These are phyloP conservation scores for Drosophila recens DNA, from an alignment of 2,888 invertebrate genomes.

Conservation along the genomic window DNA sequence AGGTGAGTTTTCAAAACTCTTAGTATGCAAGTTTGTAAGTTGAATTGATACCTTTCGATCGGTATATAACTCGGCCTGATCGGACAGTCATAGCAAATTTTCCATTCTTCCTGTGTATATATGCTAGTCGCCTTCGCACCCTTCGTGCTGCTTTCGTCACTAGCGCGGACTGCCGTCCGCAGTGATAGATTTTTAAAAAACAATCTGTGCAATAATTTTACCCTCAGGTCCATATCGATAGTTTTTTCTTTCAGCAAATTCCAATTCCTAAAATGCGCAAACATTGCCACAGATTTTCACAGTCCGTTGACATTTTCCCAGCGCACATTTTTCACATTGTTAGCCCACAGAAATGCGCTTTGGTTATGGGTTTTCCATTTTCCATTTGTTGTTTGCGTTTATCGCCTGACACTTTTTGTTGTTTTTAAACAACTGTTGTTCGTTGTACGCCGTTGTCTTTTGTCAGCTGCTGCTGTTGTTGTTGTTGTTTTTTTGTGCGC, in stretches of 20 bases:
- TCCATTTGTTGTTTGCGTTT: conserved; percentile 31
- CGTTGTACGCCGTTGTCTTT: conserved; percentile 11
- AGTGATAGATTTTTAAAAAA: too few relatives aligned
- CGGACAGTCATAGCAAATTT: too few relatives aligned
- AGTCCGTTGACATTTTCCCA: conserved; percentile 31
- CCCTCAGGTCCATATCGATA: too few relatives aligned
- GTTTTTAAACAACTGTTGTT: conserved; percentile 32
- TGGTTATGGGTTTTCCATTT: conserved; percentile 24
- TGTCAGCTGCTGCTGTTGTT: conserved; percentile 3
- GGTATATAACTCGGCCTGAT: too few relatives aligned
- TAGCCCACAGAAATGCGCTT: conserved; percentile 15
- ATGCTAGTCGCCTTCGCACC: too few relatives aligned
- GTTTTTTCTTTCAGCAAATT: background rate
- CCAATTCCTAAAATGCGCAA: background rate
- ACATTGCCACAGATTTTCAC: conserved; percentile 28
- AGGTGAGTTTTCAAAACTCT: too few relatives aligned
- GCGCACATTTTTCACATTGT: conserved; percentile 47
- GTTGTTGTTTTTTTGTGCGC: background rate
- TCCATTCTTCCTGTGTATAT: too few relatives aligned
- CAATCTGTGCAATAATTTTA: too few relatives aligned
- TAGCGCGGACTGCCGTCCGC: too few relatives aligned
- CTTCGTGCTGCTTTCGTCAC: too few relatives aligned
- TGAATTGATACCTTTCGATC: too few relatives aligned
- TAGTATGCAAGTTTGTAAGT: too few relatives aligned
- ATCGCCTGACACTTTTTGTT: conserved; percentile 37